These are phyloP conservation scores for Molorchus minor DNA, from an alignment of 2,888 invertebrate genomes.

Conservation along the genomic window DNA sequence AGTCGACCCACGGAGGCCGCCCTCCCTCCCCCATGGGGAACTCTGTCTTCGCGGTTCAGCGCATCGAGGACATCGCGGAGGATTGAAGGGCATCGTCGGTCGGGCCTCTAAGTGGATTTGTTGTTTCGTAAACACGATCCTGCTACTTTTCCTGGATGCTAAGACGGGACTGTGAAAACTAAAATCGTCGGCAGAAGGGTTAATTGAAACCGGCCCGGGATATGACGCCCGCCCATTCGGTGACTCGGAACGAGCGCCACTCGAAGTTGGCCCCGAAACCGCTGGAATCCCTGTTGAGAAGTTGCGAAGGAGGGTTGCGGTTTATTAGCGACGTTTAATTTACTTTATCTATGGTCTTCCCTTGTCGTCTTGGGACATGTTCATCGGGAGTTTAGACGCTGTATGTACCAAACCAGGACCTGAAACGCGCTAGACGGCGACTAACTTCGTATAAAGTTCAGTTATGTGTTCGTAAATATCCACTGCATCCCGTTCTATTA, in stretches of 20 bases:
- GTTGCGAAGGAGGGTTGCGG: slow-evolving; percentile 2
- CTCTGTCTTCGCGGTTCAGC: not conserved
- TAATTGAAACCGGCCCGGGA: slow-evolving; percentile 7
- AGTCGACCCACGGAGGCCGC: too few species aligned
- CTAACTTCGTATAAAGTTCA: too few species aligned
- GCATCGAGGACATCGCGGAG: not conserved
- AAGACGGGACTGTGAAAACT: not conserved
- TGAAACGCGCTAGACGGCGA: too few species aligned
- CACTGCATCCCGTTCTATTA: too few species aligned
- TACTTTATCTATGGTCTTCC: slow-evolving; percentile 1
- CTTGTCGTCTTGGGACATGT: too few species aligned
- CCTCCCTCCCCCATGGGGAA: not conserved
- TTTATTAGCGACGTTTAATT: slow-evolving; percentile 14
- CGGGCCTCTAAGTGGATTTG: slow-evolving; percentile 4
- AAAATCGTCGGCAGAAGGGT: slow-evolving; percentile 9
- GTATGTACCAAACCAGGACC: too few species aligned
- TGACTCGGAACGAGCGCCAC: slow-evolving; percentile 16
- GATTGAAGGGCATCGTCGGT: not conserved
- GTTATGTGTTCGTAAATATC: too few species aligned
- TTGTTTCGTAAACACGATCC: slow-evolving; percentile 5
- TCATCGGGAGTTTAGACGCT: too few species aligned
- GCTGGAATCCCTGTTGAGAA: slow-evolving; percentile 1
- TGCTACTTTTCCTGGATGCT: not conserved
- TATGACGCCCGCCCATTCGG: slow-evolving; percentile 2
- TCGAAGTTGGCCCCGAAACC: slow-evolving; percentile 6